Conservation (phyloP, 2,888 invertebrate species). For the Disparrhopalites patrizii region DNA sequence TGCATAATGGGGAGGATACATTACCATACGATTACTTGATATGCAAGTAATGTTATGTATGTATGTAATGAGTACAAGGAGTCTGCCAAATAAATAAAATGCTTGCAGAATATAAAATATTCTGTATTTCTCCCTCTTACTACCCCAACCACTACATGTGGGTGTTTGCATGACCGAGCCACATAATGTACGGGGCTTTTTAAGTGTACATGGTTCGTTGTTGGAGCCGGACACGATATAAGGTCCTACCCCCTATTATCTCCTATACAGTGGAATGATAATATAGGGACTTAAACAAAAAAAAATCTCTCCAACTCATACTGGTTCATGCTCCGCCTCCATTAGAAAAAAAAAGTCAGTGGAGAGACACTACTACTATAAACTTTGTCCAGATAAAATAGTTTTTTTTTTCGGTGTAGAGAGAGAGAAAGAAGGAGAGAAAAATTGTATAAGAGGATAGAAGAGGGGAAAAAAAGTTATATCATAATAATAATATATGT, state of each 20-base stretch:
- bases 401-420: background rate
- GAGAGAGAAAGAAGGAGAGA: background rate
- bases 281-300: no score
- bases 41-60: no score
- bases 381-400: background rate
- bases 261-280: no score
- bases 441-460: no score
- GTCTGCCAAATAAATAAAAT: conserved; percentile 8
- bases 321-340: background rate
- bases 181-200: no score
- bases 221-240: no score
- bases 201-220: no score
- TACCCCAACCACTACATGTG: background rate
- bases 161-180: conserved; percentile 26
- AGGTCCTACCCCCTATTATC: no score
- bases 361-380: conserved; percentile 5
- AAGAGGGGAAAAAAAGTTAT: background rate
- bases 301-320: no score
- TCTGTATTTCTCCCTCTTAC: background rate
- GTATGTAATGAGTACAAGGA: background rate
- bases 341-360: conserved; percentile 4
- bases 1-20: no score
- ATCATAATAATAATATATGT: background rate
- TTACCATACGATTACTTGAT: no score
- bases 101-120: conserved; percentile 24